Evolutionary conservation across 2,797 vertebrate species (phyloP).

Genomic region (Esox lucius): DNA sequence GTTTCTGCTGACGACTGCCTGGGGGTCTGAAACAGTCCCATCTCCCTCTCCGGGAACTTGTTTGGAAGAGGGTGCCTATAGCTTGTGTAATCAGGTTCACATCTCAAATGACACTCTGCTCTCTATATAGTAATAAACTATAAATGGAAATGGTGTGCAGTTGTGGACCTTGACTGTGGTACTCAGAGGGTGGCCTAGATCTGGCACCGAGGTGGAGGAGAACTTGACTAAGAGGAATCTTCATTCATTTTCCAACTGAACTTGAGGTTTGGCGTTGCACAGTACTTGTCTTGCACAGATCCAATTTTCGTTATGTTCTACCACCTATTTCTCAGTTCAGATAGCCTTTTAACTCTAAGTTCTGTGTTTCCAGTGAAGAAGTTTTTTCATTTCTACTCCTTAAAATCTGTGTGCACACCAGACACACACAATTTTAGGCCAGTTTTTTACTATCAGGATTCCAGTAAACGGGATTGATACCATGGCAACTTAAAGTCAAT

Average conservation of each 20-base stretch:
- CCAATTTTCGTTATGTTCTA: constrained; percentile 4
- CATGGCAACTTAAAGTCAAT: constrained; percentile 26
- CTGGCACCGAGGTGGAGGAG: neutral
- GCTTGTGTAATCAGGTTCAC: neutral
- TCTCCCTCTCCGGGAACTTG: neutral
- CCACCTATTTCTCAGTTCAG: neutral
- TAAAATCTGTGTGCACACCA: neutral
- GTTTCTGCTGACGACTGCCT: neutral
- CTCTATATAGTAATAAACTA: neutral
- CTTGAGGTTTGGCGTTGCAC: neutral
- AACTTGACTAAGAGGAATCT: constrained; percentile 5
- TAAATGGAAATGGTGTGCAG: neutral
- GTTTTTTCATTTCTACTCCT: constrained; percentile 14
- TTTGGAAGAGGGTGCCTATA: neutral
- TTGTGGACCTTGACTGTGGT: neutral
- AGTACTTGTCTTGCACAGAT: neutral
- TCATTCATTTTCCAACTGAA: constrained; percentile 2
- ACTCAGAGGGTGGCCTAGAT: neutral
- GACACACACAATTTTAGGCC: constrained; percentile 4
- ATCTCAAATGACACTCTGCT: neutral
- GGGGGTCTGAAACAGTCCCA: neutral
- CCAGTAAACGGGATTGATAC: neutral
- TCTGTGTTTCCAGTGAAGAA: neutral
- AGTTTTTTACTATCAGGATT: constrained; percentile 6
- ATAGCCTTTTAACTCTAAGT: neutral